Evolutionary conservation across 2,797 vertebrate genomes (phyloP).

Genomic region (Labeo calbasu): DNA sequence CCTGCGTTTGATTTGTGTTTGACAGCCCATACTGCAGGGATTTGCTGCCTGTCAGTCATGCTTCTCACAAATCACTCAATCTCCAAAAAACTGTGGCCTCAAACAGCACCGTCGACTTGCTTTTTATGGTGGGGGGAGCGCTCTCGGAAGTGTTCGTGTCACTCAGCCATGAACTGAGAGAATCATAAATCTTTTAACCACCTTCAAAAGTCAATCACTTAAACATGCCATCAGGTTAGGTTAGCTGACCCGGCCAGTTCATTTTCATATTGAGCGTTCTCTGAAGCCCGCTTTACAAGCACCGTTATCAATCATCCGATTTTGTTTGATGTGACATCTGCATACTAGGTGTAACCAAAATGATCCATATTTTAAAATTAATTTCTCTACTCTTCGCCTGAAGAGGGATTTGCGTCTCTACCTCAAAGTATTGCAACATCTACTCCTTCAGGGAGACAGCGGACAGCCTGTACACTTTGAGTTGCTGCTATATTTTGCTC

Average conservation of each 20-base stretch:
- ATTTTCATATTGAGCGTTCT: not conserved
- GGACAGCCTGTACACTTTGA: not conserved
- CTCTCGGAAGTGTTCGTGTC: constrained; percentile 27
- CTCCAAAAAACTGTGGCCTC: constrained; percentile 29
- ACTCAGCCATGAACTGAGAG: constrained; percentile 31
- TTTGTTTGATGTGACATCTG: constrained; percentile 4
- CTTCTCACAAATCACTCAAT: constrained; percentile 46
- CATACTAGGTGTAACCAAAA: not conserved
- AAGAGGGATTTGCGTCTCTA: constrained; percentile 1
- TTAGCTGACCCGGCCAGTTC: not conserved
- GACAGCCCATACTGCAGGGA: constrained; percentile 46
- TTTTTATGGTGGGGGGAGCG: constrained; percentile 18
- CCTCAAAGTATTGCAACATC: constrained; percentile 20
- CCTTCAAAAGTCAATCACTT: constrained; percentile 47
- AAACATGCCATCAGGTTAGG: constrained; percentile 14
- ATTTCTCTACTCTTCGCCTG: not conserved
- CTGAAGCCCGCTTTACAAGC: not conserved
- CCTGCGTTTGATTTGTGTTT: constrained; percentile 49
- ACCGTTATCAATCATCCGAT: not conserved
- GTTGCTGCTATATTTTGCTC: constrained; percentile 11
- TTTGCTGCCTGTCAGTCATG: constrained; percentile 53
- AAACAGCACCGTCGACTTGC: constrained; percentile 34
- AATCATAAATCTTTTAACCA: constrained; percentile 39
- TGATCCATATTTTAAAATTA: not conserved
- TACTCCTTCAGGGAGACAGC: not conserved